Evolutionary conservation across 2,888 invertebrate genomes (phyloP), one percentile per base, ranked within the genome.

Genomic region (Aphodius granarius): DNA sequence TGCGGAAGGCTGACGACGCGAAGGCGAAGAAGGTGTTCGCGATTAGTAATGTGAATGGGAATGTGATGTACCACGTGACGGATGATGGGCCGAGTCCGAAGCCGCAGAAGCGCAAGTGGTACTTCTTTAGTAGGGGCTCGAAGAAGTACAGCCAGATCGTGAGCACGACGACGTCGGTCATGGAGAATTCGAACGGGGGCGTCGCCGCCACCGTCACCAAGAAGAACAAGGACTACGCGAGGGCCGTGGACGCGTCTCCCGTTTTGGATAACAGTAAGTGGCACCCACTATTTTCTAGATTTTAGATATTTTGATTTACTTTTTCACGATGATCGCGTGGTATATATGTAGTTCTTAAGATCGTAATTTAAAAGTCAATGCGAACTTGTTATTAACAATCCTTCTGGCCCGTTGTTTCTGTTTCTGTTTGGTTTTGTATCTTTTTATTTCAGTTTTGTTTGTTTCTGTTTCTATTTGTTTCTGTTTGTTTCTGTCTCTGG

Each of bases 31-130:
- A 93, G 83, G 93, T 95, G 15, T 95, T 93, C 83, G 95, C 95
- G 0, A 94, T 95, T 66, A 95, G 95, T 82, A 94, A 93, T 66
- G 93, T 94, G 22, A 94, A 94, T 81, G 95, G 95, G 0, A 94
- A 94, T 81, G 92, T 95, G 3, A 92, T 91, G 82, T 91, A 91
- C 81, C 91, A 91, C 78, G 89, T 91, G 0, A 89, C 90, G 20
- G 43, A 43, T n/a, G 87, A 86, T 63, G 82, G 84, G 18, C 84
- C 85, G 0, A 87, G 82, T 73, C 83, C 84, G 6, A 87, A 87
- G 81, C 86, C 86, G 0, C 79, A 82, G 3, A 87, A 87, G 76
- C 84, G 85, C 75, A 85, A 85, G 76, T 87, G 86, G 85, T 87
- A 86, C 78, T 80, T 84, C 15, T 87, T 87, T 78, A 84, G 86